Evolutionary conservation across 2,797 vertebrate genomes (phyloP), one percentile per base, ranked within the genome.

Genomic region (Phyllotis vaccarum): DNA sequence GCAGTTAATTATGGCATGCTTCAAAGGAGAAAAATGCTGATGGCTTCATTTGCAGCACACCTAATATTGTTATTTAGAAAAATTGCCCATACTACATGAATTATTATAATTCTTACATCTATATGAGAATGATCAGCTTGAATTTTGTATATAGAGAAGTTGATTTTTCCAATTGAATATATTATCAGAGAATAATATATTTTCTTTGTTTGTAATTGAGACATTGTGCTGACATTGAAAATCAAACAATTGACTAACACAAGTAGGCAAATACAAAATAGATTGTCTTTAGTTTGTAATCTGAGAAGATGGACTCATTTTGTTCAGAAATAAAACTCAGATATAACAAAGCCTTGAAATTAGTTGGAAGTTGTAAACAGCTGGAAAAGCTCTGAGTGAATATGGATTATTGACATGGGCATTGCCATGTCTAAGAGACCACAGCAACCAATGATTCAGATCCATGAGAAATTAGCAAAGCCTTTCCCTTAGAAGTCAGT

Each of bases 51-150:
- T 46, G 79, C 3, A 43, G 64, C 85, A 56, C 37, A 74, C 64
- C 90, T 97, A 82, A 92, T 75, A 83, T 91, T 62, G 90, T 81
- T 90, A 93, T 91, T 88, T 94, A 87, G 94, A 80, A 94, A 96
- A 94, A 82, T 46, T 66, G 66, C 89, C 90, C 72, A 3, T n/a
- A 49, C 40, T 11, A n/a, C 60, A 49, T 54, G 88, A 16, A 56
- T 54, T 72, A 60, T 86, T 75, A 22, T 91, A 62, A 90, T 85
- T 88, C 76, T 93, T 83, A 76, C 81, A 90, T 88, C 85, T 70
- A 78, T 72, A 81, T 85, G 92, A 93, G 91, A 86, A 94, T 94
- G 79, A 72, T 64, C 34, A n/a, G 72, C 62, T 90, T 89, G 87
- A 76, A 86, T 81, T 94, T 81, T 89, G 78, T 76, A 79, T 90